phyloP scores from a whole-genome alignment of 2,888 invertebrate species.

The Deroplatys truncata region DNA sequence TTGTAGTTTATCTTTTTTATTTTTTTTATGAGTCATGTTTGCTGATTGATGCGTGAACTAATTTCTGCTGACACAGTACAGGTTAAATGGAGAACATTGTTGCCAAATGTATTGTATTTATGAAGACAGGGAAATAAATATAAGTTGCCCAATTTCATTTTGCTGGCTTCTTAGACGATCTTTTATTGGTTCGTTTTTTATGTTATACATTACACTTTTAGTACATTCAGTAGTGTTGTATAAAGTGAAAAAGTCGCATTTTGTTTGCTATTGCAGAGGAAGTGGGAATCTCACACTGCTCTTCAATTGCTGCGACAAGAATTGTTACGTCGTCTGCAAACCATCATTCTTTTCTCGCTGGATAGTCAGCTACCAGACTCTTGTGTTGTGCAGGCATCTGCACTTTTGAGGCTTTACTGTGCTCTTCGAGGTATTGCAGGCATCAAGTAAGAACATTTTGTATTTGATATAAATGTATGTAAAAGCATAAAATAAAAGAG shows the following conservation, averaged over 20 bases:
- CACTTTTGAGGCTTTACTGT: conserved; percentile 83
- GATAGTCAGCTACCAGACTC: conserved; percentile 58
- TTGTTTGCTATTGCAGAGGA: conserved; percentile 47
- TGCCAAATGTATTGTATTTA: too few relatives aligned
- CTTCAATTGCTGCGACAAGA: conserved; percentile 71
- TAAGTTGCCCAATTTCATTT: too few relatives aligned
- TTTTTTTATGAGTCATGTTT: too few relatives aligned
- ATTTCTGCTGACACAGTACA: neutral
- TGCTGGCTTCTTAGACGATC: too few relatives aligned
- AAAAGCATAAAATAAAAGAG: too few relatives aligned
- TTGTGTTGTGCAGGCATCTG: conserved; percentile 75
- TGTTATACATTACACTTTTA: too few relatives aligned
- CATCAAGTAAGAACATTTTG: conserved; percentile 28
- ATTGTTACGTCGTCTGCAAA: conserved; percentile 65
- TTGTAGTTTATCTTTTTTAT: too few relatives aligned
- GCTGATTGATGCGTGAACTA: neutral
- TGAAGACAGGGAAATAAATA: too few relatives aligned
- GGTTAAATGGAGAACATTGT: too few relatives aligned
- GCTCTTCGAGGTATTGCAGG: conserved; percentile 55
- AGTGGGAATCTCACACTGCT: conserved; percentile 70
- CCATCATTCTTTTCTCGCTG: conserved; percentile 58
- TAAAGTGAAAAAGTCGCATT: too few relatives aligned
- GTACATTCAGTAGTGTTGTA: too few relatives aligned
- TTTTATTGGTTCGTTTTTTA: too few relatives aligned
- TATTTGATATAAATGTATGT: neutral